A percentile compares a stretch with the other conserved stretches of the same genome.
These are phyloP conservation scores for Miltochrista miniata DNA, from an alignment of 2,888 invertebrate species.

Conservation along the genomic window DNA sequence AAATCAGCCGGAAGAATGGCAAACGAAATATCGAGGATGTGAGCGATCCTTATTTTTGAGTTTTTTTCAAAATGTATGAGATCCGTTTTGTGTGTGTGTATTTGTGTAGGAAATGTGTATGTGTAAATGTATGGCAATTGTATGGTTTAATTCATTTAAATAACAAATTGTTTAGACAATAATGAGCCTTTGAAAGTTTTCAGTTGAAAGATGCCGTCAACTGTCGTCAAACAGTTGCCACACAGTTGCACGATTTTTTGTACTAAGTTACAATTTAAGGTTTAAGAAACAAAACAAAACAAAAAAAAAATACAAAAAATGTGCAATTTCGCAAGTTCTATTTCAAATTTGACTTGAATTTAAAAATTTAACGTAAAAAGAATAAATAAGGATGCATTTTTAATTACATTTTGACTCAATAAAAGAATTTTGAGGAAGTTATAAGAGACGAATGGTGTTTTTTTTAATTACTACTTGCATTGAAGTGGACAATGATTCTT, in stretches of 20 bases:
- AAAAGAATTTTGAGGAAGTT: constrained; percentile 31
- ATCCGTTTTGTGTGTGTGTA: constrained; percentile 21
- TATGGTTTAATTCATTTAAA: neutral
- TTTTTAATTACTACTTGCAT: constrained; percentile 22
- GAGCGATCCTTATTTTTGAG: constrained; percentile 34
- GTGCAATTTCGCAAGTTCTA: constrained; percentile 34
- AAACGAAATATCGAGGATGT: constrained; percentile 15
- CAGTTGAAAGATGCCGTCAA: neutral
- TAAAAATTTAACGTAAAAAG: too few species aligned
- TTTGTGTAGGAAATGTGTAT: constrained; percentile 6
- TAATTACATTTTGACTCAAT: constrained; percentile 13
- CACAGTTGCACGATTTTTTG: constrained; percentile 15
- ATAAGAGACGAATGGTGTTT: constrained; percentile 28
- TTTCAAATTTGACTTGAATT: constrained; percentile 19
- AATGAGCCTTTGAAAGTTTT: too few species aligned
- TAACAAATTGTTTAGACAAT: neutral
- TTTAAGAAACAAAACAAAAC: constrained; percentile 19
- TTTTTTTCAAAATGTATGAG: constrained; percentile 34
- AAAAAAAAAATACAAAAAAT: constrained; percentile 34
- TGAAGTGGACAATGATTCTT: constrained; percentile 21
- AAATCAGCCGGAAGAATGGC: neutral
- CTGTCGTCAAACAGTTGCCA: constrained; percentile 5
- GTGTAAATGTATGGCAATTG: constrained; percentile 10
- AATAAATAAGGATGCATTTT: too few species aligned
- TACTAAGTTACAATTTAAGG: constrained; percentile 23